phyloP scores from a whole-genome alignment of 2,888 invertebrate species.

The Heliothis peltigera region DNA sequence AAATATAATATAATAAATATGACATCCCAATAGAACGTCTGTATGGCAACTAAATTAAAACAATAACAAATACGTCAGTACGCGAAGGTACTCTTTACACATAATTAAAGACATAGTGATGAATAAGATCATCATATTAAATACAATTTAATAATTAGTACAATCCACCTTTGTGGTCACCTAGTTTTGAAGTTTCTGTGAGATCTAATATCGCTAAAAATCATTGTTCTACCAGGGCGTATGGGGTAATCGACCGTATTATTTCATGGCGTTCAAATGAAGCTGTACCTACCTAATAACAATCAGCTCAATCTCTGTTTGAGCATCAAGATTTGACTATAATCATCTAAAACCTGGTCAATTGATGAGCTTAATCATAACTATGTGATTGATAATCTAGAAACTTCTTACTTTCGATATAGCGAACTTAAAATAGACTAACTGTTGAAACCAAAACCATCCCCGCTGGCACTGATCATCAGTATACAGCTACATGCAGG shows the following conservation, averaged over 20 bases:
- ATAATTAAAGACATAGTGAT: constrained; percentile 3
- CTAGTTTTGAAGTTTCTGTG: no score
- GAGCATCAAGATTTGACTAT: no score
- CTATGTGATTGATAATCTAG: background rate
- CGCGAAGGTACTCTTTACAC: background rate
- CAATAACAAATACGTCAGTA: constrained; percentile 11
- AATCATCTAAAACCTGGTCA: no score
- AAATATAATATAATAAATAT: constrained; percentile 2
- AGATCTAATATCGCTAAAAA: no score
- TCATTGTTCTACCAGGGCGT: no score
- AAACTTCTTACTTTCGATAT: background rate
- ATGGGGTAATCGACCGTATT: no score
- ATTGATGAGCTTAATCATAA: constrained; percentile 14
- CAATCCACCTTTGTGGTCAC: no score
- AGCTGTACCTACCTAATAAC: no score
- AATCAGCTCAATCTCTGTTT: no score
- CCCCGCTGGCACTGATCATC: background rate
- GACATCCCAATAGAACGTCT: constrained; percentile 1
- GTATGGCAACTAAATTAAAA: constrained; percentile 27
- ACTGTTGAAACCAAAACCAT: no score
- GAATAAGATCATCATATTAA: constrained; percentile 6
- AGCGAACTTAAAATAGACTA: background rate
- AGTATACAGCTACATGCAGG: background rate
- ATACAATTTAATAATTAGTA: background rate
- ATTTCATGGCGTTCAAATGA: no score